phyloP scores from a whole-genome alignment of 2,888 invertebrate species.

The Sepioteuthis lessoniana region DNA sequence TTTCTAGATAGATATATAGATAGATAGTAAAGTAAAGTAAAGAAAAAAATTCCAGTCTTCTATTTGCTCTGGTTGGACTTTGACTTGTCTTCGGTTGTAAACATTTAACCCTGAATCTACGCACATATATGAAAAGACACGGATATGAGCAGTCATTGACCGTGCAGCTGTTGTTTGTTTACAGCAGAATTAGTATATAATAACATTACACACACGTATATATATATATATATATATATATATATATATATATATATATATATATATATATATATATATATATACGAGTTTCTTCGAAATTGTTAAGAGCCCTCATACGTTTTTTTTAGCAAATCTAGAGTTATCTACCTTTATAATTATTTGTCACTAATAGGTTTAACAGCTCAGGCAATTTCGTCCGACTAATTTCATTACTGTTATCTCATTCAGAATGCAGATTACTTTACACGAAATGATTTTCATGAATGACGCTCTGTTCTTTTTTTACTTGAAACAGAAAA shows the following conservation, averaged over 20 bases:
- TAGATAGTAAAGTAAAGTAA: too few species aligned
- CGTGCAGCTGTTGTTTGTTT: too few species aligned
- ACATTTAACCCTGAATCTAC: too few species aligned
- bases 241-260: not conserved
- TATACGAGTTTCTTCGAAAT: not conserved
- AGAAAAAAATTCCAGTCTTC: too few species aligned
- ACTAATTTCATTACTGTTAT: not conserved
- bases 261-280: not conserved
- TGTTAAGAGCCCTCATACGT: not conserved
- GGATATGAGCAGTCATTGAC: too few species aligned
- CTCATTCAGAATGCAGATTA: not conserved
- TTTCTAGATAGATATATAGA: too few species aligned
- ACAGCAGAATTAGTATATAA: too few species aligned
- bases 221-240: slow-evolving; percentile 2
- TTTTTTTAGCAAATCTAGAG: not conserved
- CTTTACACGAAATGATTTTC: not conserved
- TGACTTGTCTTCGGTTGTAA: too few species aligned
- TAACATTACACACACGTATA: not conserved
- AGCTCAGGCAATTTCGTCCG: not conserved
- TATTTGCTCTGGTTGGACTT: too few species aligned
- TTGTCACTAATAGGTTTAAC: not conserved
- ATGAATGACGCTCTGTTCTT: not conserved
- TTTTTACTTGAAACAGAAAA: not conserved
- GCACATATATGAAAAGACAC: too few species aligned
- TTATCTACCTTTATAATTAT: not conserved